Evolutionary conservation across 2,113 vertebrate genomes (phyloP), one percentile per base, ranked within the genome.

Genomic region (Abramis brama): DNA sequence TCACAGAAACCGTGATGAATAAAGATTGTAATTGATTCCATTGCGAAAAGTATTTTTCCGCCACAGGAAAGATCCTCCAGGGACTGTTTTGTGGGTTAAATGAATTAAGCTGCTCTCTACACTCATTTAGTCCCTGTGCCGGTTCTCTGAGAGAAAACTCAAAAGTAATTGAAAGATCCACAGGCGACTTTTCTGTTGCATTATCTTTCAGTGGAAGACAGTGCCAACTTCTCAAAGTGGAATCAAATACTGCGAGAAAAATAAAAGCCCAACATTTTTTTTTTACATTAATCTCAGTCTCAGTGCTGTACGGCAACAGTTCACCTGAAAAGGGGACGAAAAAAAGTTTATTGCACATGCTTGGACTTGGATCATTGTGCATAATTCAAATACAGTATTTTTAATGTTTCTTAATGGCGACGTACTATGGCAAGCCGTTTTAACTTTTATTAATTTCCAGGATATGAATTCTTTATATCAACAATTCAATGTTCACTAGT

Each of bases 21-120:
- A 73, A 60, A 73, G 60, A 76, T 85, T 85, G 23, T 77, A 77
- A 77, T 87, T 87, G 60, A 75, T 64, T 84, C 47, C 76, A 76
- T 60, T 80, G 55, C 57, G 27, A 36, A 50, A 33, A 71, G 73
- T 80, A 57, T 85, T 78, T 86, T 87, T 87, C 71, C 83, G 73
- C 62, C 74, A 66, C 52, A 55, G 78, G 17, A 87, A 87, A 78
- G 23, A 25, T 73, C 74, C 55, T 36, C 71, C 43, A 68, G 64
- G 78, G 78, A 86, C 79, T 60, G 82, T 78, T 87, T 84, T 89
- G 62, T 52, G 79, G 71, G 64, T 85, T 87, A 87, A 89, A 39
- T 86, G 82, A 87, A 89, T 89, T 86, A 87, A 60, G 36, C 27
- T 9, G 57, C 71, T 81, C 57, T 60, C 43, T 75, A 80, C 83